Conservation (phyloP, 2,113 vertebrate genomes). For the Pteropus alecto region DNA sequence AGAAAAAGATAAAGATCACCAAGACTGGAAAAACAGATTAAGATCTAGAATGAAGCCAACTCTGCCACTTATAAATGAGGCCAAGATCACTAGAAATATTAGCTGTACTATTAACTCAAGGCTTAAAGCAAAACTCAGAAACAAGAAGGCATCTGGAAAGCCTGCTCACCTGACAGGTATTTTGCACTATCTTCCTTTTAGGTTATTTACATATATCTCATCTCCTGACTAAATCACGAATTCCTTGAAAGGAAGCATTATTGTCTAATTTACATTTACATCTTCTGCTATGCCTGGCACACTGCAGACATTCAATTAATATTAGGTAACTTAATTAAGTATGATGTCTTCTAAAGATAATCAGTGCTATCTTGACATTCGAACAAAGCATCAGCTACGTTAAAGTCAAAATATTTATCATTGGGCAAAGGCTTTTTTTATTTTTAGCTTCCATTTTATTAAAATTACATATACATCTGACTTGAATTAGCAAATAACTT, state of each 20-base stretch:
- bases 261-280: conserved; percentile 61
- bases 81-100: not conserved
- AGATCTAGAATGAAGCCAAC: not conserved
- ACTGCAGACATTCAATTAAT: conserved; percentile 49
- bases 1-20: not conserved
- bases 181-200: not conserved
- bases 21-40: not conserved
- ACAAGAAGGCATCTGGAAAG: not conserved
- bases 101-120: not conserved
- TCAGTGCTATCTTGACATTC: conserved; percentile 51
- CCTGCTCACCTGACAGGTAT: not conserved
- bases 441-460: conserved; percentile 49
- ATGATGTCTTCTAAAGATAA: conserved; percentile 53
- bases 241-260: conserved; percentile 54
- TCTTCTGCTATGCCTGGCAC: not conserved
- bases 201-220: conserved; percentile 45
- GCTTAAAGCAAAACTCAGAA: not conserved
- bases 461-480: not conserved
- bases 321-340: conserved; percentile 57
- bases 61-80: not conserved
- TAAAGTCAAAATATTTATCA: conserved; percentile 60
- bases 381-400: conserved; percentile 42
- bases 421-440: not conserved
- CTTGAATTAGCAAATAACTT: conserved; percentile 35
- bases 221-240: conserved; percentile 35